A percentile compares a stretch with the other conserved stretches of the same genome.
Evolutionary conservation across 2,797 vertebrate genomes (phyloP).

Genomic region (Chiroxiphia lanceolata): DNA sequence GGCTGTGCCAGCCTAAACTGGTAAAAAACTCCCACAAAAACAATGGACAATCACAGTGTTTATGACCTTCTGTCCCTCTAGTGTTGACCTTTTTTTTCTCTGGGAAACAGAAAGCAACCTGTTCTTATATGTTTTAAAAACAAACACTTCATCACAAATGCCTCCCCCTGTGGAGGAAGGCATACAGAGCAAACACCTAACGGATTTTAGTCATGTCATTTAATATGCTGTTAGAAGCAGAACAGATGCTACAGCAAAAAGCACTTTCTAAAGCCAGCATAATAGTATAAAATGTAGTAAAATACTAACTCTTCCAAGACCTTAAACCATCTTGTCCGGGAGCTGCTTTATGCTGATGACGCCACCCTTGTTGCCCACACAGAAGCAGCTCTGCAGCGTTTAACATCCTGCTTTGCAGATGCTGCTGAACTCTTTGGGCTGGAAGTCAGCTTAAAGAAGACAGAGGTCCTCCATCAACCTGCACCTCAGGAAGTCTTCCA

Average conservation of each 20-base stretch:
- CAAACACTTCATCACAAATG: neutral
- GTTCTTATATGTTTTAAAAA: slow-evolving; percentile 25
- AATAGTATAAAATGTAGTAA: neutral
- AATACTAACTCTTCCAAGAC: neutral
- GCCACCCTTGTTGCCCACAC: too few species aligned
- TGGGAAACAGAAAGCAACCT: slow-evolving; percentile 38
- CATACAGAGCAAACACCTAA: neutral
- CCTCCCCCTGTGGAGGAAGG: neutral
- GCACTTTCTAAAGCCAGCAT: neutral
- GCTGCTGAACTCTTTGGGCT: too few species aligned
- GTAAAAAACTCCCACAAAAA: slow-evolving; percentile 27
- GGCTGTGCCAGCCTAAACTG: slow-evolving; percentile 4
- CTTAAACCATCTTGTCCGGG: too few species aligned
- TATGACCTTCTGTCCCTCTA: slow-evolving; percentile 23
- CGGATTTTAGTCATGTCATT: neutral
- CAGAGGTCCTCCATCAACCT: too few species aligned
- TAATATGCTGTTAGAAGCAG: neutral
- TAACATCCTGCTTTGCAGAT: too few species aligned
- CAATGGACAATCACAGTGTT: slow-evolving; percentile 10
- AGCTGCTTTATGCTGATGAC: too few species aligned
- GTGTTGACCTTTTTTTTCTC: neutral
- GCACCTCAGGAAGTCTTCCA: too few species aligned
- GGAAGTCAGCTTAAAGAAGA: too few species aligned
- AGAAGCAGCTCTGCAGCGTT: too few species aligned
- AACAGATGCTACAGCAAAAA: slow-evolving; percentile 23